phyloP scores from a whole-genome alignment of 2,797 vertebrate species.

The Cuculus canorus region DNA sequence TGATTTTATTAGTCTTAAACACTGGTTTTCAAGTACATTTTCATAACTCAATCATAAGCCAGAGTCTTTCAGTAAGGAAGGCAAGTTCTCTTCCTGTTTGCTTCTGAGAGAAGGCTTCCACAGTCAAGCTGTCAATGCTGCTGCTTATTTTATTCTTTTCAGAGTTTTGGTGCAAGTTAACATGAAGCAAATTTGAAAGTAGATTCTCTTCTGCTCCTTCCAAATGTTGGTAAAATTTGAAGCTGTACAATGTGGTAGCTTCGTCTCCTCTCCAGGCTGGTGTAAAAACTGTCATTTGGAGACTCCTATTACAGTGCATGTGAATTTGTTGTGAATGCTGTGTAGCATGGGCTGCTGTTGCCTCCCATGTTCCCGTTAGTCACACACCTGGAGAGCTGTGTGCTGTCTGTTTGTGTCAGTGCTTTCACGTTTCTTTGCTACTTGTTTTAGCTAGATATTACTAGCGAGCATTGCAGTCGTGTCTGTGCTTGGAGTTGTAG shows the following conservation, averaged over 20 bases:
- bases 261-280: neutral
- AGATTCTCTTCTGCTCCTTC: neutral
- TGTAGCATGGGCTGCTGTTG: neutral
- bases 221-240: neutral
- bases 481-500: neutral
- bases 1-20: neutral
- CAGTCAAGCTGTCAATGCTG: neutral
- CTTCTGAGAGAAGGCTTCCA: neutral
- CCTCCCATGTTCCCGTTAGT: neutral
- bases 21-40: neutral
- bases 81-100: neutral
- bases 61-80: neutral
- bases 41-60: fast-evolving
- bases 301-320: fast-evolving
- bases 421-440: neutral
- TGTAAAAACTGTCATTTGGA: neutral
- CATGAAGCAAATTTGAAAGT: neutral
- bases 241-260: neutral
- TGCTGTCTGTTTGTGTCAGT: neutral
- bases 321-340: neutral
- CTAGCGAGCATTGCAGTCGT: neutral
- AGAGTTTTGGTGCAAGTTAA: neutral
- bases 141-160: neutral
- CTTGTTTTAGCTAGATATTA: neutral
- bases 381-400: neutral